Evolutionary conservation across 92 coral and sea anemone genomes (phyloP).

Genomic region (Epizoanthus fatuus): DNA sequence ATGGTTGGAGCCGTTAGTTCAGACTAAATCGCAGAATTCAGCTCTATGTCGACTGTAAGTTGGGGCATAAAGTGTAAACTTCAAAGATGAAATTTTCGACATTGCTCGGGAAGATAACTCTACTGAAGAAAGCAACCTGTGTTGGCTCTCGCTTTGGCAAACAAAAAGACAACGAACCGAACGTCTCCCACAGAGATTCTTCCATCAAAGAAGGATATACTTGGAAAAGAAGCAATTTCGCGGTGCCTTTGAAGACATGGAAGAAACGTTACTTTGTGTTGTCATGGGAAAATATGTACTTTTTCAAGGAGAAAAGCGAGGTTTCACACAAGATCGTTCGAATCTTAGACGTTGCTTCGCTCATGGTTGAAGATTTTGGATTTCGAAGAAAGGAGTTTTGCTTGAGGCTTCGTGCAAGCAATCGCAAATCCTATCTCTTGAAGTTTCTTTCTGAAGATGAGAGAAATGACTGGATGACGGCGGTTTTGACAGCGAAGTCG

Average conservation of each 20-base stretch:
- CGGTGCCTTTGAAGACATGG: slow-evolving; percentile 67
- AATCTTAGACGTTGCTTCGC: slow-evolving; percentile 81
- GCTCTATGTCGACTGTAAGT: slow-evolving; percentile 26
- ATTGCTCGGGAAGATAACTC: slow-evolving; percentile 64
- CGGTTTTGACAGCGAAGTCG: slow-evolving; percentile 89
- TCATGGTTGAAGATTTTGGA: slow-evolving; percentile 87
- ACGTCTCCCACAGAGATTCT: slow-evolving; percentile 11
- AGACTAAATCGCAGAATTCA: not conserved
- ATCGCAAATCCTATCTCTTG: slow-evolving; percentile 67
- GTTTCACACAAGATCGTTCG: slow-evolving; percentile 75
- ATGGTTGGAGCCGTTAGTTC: not conserved
- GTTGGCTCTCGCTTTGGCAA: slow-evolving; percentile 48
- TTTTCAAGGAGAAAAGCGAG: slow-evolving; percentile 79
- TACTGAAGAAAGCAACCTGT: slow-evolving; percentile 21
- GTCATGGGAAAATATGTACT: slow-evolving; percentile 75
- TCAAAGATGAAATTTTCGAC: slow-evolving; percentile 63
- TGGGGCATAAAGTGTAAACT: not conserved
- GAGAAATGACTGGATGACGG: slow-evolving; percentile 88
- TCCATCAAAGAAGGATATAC: slow-evolving; percentile 83
- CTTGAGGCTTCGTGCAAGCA: slow-evolving; percentile 76
- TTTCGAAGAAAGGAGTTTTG: slow-evolving; percentile 80
- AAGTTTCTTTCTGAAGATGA: slow-evolving; percentile 81
- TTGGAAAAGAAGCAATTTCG: slow-evolving; percentile 69
- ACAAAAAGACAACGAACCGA: slow-evolving; percentile 56
- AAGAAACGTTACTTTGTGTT: slow-evolving; percentile 80